Percentiles rank a stretch among this genome's conserved stretches.
Evolutionary conservation across 2,797 vertebrate genomes (phyloP).

Genomic region (Anableps anableps): DNA sequence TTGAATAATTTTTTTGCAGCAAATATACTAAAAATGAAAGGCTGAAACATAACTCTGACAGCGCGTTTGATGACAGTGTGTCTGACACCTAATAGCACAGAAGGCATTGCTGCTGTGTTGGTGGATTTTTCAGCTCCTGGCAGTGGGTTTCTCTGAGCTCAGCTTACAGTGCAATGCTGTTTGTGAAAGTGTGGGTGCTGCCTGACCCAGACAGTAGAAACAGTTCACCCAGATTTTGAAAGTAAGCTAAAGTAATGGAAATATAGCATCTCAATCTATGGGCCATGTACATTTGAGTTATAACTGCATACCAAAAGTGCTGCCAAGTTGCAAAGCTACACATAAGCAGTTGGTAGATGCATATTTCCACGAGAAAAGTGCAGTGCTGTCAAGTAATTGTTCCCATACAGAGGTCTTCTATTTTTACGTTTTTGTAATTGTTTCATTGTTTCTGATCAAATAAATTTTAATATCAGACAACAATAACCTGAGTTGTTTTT

Average conservation of each 20-base stretch:
- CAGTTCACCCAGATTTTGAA: conserved; percentile 47
- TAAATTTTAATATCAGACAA: not conserved
- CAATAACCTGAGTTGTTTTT: not conserved
- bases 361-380: conserved; percentile 50
- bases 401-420: not conserved
- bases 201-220: conserved; percentile 28
- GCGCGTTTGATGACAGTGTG: conserved; percentile 44
- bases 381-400: not conserved
- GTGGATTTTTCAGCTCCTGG: conserved; percentile 43
- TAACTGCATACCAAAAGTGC: conserved; percentile 70
- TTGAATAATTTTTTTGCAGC: conserved; percentile 19
- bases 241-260: conserved; percentile 42
- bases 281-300: no score
- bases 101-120: conserved; percentile 34
- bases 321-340: conserved; percentile 48
- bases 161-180: conserved; percentile 22
- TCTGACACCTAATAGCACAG: conserved; percentile 50
- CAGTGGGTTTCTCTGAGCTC: conserved; percentile 43
- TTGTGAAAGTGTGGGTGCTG: conserved; percentile 6
- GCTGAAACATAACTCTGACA: conserved; percentile 43
- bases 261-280: conserved; percentile 17
- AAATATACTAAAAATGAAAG: conserved; percentile 15
- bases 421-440: not conserved
- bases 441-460: not conserved
- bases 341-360: conserved; percentile 37